These are phyloP conservation scores for Onthophagus taurus DNA, from an alignment of 1,140 invertebrate species.

Conservation along the genomic window DNA sequence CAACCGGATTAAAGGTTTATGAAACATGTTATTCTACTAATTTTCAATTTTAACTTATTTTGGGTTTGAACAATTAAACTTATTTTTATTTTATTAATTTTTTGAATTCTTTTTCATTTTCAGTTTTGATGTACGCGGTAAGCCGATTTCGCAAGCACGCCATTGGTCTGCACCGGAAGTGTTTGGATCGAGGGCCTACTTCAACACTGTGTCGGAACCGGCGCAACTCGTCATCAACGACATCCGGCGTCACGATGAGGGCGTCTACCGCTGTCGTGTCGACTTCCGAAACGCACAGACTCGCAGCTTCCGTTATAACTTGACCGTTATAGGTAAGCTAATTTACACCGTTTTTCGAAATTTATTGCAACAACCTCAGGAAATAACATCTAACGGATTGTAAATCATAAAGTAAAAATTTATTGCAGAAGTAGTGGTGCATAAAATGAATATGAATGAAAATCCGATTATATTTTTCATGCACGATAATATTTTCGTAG, in stretches of 20 bases:
- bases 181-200: slow-evolving; percentile 71
- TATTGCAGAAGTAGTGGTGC: too few relatives aligned
- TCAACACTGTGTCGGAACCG: slow-evolving; percentile 58
- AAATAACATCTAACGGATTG: neutral
- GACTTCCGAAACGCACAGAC: slow-evolving; percentile 83
- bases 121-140: slow-evolving; percentile 73
- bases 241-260: slow-evolving; percentile 73
- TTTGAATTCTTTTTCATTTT: slow-evolving; percentile 34
- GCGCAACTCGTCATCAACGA: slow-evolving; percentile 67
- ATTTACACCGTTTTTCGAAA: too few relatives aligned
- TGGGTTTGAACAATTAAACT: too few relatives aligned
- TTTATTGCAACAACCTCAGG: neutral
- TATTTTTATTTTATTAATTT: slow-evolving; percentile 14
- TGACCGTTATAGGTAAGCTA: slow-evolving; percentile 78
- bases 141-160: slow-evolving; percentile 53
- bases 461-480: too few relatives aligned
- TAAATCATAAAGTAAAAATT: too few relatives aligned
- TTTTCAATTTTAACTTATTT: too few relatives aligned
- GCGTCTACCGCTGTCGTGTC: slow-evolving; percentile 77
- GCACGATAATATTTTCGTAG: too few relatives aligned
- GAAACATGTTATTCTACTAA: too few relatives aligned
- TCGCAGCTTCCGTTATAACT: slow-evolving; percentile 75
- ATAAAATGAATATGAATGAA: too few relatives aligned
- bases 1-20: too few relatives aligned
- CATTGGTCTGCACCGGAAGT: slow-evolving; percentile 70